Evolutionary conservation across 2,797 vertebrate species (phyloP).

Genomic region (Epinephelus awoara): DNA sequence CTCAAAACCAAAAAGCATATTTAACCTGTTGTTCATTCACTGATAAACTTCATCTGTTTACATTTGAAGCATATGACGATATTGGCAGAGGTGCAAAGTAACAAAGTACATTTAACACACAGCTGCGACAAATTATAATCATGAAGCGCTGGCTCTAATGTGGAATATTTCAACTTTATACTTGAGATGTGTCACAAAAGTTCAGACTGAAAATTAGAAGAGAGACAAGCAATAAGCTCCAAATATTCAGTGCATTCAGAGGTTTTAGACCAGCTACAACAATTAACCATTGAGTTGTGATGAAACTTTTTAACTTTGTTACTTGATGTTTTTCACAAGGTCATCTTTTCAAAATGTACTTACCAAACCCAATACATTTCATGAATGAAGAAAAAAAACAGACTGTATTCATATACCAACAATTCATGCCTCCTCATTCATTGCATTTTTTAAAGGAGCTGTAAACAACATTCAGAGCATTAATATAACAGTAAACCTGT

Average conservation of each 20-base stretch:
- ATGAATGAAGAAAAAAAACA: not conserved
- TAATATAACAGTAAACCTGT: too few species aligned
- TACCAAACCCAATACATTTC: not conserved
- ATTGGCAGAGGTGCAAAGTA: not conserved
- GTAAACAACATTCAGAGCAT: too few species aligned
- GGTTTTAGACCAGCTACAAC: too few species aligned
- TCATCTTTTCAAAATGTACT: not conserved
- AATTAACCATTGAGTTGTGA: too few species aligned
- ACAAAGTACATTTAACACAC: not conserved
- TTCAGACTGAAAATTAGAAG: not conserved
- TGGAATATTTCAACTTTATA: not conserved
- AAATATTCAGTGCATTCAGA: too few species aligned
- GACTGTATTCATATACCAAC: not conserved
- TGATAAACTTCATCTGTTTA: conserved; percentile 27
- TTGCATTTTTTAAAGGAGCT: not conserved
- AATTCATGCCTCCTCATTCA: not conserved
- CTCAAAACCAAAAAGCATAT: conserved; percentile 45
- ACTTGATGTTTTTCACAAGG: not conserved
- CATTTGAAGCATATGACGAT: not conserved
- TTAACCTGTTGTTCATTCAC: conserved; percentile 19
- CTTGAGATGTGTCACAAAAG: not conserved
- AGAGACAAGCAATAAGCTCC: not conserved
- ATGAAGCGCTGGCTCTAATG: not conserved
- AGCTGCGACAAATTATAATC: not conserved
- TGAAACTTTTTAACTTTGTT: too few species aligned